Evolutionary conservation across 2,888 invertebrate genomes (phyloP).

Genomic region (Charanyca ferruginea): DNA sequence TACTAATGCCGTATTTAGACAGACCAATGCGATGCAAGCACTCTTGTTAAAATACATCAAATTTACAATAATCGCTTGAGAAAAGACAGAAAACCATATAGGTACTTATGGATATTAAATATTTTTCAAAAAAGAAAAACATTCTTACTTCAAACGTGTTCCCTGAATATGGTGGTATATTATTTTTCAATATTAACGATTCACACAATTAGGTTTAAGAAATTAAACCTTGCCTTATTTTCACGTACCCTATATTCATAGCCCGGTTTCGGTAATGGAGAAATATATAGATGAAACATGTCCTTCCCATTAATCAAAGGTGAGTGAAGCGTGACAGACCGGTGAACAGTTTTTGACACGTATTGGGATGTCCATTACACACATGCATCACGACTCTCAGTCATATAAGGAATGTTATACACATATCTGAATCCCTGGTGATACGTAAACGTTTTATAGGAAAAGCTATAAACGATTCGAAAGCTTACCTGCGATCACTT

Average conservation of each 20-base stretch:
- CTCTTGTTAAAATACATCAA: too few relatives aligned
- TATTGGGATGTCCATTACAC: constrained; percentile 47
- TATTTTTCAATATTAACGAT: too few relatives aligned
- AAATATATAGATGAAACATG: constrained; percentile 1
- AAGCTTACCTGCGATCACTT: constrained; percentile 7
- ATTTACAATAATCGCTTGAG: too few relatives aligned
- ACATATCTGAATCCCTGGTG: constrained; percentile 7
- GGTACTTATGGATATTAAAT: too few relatives aligned
- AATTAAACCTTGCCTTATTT: neutral
- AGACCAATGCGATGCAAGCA: too few relatives aligned
- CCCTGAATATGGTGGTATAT: too few relatives aligned
- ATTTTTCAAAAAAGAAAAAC: too few relatives aligned
- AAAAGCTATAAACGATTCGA: constrained; percentile 5
- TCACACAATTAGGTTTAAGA: too few relatives aligned
- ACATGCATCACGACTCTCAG: constrained; percentile 7
- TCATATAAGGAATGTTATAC: constrained; percentile 15
- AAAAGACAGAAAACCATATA: too few relatives aligned
- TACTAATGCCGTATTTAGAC: too few relatives aligned
- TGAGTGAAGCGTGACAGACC: constrained; percentile 23
- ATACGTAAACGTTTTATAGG: constrained; percentile 31
- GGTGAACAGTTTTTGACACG: constrained; percentile 11
- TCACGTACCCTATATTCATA: neutral
- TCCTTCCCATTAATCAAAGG: constrained; percentile 45
- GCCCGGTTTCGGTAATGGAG: neutral
- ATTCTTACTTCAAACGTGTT: too few relatives aligned